These are phyloP conservation scores for Calidris pygmaea DNA, from an alignment of 2,113 vertebrate species.

Conservation along the genomic window DNA sequence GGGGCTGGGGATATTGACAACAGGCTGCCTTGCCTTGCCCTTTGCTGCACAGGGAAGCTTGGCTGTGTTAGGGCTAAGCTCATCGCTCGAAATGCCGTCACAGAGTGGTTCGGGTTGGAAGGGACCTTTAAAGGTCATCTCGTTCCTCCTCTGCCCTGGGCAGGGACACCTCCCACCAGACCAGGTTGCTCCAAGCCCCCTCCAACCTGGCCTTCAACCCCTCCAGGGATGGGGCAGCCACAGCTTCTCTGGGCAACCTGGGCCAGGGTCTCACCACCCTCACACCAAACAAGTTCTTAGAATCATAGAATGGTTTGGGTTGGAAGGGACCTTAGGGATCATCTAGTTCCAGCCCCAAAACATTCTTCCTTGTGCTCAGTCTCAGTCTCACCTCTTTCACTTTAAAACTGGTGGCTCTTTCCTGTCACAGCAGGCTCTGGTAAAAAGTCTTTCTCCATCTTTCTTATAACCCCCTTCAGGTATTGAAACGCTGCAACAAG, in stretches of 20 bases:
- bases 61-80: neutral
- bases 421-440: too few species aligned
- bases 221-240: neutral
- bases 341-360: too few species aligned
- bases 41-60: neutral
- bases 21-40: rapidly evolving
- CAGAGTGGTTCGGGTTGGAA: neutral
- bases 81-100: neutral
- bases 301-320: neutral
- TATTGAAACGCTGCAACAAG: too few species aligned
- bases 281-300: neutral
- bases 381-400: too few species aligned
- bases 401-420: too few species aligned
- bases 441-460: too few species aligned
- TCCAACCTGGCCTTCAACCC: neutral
- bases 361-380: too few species aligned
- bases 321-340: neutral
- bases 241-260: neutral
- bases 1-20: neutral
- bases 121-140: neutral
- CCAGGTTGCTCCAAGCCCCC: neutral
- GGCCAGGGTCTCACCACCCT: neutral
- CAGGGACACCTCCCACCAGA: neutral
- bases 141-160: rapidly evolving
- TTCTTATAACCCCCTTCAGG: too few species aligned